Evolutionary conservation across 1,140 invertebrate genomes (phyloP).

Genomic region (Bombus pyrosoma): DNA sequence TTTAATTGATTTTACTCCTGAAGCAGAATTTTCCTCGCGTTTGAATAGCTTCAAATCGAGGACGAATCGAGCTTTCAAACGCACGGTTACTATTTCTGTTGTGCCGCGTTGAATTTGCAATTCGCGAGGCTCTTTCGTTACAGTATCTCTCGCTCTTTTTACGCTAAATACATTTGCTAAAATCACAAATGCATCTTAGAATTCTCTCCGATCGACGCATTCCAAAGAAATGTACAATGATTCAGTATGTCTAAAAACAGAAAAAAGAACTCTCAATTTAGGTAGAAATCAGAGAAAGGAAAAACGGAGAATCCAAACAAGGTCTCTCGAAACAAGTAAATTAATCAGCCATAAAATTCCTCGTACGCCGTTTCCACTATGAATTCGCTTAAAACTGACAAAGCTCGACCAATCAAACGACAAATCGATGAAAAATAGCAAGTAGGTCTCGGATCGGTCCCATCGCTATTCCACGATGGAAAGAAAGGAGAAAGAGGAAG

Average conservation of each 20-base stretch:
- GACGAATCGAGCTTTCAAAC: neutral
- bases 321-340: neutral
- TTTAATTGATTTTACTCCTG: slow-evolving; percentile 12
- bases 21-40: slow-evolving; percentile 8
- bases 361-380: neutral
- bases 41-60: slow-evolving; percentile 3
- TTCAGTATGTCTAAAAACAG: neutral
- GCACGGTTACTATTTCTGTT: neutral
- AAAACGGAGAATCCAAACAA: neutral
- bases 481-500: slow-evolving; percentile 49
- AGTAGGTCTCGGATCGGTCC: slow-evolving; percentile 23
- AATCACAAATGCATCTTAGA: neutral
- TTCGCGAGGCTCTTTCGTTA: neutral
- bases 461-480: slow-evolving; percentile 24
- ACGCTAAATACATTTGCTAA: neutral
- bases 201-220: neutral
- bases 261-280: no score
- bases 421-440: slow-evolving; percentile 19
- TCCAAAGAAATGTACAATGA: neutral
- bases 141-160: neutral
- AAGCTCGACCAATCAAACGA: neutral
- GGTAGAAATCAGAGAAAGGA: neutral
- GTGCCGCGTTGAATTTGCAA: neutral
- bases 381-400: slow-evolving; percentile 3
- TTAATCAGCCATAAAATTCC: neutral